A percentile compares a stretch with the other conserved stretches of the same genome.
These are phyloP conservation scores for Berghia stephanieae DNA, from an alignment of 1,140 invertebrate species.

Conservation along the genomic window DNA sequence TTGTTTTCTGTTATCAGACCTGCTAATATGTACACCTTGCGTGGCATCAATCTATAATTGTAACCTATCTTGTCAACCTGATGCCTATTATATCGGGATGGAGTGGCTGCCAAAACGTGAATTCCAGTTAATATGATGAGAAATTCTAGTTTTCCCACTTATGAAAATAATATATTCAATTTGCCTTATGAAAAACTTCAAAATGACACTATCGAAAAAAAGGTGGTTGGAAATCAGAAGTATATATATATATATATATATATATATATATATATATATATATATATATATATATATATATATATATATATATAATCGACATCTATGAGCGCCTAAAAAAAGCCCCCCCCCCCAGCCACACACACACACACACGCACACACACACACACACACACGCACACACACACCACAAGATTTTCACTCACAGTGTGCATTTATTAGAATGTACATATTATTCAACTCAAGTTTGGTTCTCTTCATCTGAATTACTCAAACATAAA, in stretches of 20 bases:
- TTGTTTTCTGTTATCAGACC: too few relatives aligned
- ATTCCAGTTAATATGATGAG: background rate
- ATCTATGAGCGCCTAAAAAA: too few relatives aligned
- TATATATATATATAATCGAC: background rate
- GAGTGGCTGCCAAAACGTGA: conserved; percentile 1
- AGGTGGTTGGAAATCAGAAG: too few relatives aligned
- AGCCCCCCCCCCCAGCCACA: background rate
- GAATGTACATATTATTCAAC: background rate
- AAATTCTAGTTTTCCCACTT: background rate
- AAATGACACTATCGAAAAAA: too few relatives aligned
- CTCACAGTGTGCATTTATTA: background rate
- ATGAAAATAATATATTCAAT: background rate
- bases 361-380: background rate
- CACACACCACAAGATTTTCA: background rate
- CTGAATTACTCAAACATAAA: background rate
- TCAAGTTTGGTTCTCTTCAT: background rate
- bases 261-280: background rate
- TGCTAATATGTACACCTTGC: too few relatives aligned
- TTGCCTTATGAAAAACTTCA: background rate
- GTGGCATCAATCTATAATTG: too few relatives aligned
- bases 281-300: background rate
- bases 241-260: too few relatives aligned
- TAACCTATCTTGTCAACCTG: too few relatives aligned
- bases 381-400: background rate
- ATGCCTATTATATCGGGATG: too few relatives aligned